Conservation (phyloP, 2,888 invertebrate genomes). For the Epiblema foenella region DNA sequence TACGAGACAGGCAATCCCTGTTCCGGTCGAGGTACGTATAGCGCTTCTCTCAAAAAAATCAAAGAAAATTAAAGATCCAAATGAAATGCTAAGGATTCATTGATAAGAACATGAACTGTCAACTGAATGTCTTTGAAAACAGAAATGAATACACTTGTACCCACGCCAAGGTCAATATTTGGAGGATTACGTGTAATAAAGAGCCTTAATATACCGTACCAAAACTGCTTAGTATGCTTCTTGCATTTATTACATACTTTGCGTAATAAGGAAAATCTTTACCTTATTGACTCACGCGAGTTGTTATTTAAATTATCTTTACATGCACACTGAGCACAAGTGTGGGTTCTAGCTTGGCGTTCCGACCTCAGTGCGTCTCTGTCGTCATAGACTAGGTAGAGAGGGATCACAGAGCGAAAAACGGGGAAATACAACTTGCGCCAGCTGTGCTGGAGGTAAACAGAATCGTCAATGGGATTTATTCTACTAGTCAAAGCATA, state of each 20-base stretch:
- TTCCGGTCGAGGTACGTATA: too few species aligned
- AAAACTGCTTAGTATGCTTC: neutral
- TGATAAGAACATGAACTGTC: too few species aligned
- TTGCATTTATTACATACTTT: constrained; percentile 8
- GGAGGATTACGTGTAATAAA: neutral
- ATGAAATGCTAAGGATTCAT: too few species aligned
- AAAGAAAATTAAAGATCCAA: too few species aligned
- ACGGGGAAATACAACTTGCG: constrained; percentile 13
- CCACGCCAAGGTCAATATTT: too few species aligned
- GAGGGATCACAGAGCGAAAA: constrained; percentile 8
- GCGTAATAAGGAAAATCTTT: constrained; percentile 4
- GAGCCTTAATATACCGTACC: neutral
- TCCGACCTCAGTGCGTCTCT: constrained; percentile 5
- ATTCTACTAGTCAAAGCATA: neutral
- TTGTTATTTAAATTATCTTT: constrained; percentile 18
- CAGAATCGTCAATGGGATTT: neutral
- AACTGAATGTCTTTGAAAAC: too few species aligned
- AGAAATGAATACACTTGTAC: neutral
- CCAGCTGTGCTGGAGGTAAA: constrained; percentile 7
- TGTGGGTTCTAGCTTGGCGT: neutral
- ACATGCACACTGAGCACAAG: neutral
- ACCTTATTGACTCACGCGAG: constrained; percentile 14
- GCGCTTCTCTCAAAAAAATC: too few species aligned
- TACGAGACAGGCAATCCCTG: too few species aligned
- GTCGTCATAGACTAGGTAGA: constrained; percentile 4